A percentile compares a stretch with the other conserved stretches of the same genome.
Conservation (phyloP, 2,888 invertebrate genomes). For the Xylota segnis region DNA sequence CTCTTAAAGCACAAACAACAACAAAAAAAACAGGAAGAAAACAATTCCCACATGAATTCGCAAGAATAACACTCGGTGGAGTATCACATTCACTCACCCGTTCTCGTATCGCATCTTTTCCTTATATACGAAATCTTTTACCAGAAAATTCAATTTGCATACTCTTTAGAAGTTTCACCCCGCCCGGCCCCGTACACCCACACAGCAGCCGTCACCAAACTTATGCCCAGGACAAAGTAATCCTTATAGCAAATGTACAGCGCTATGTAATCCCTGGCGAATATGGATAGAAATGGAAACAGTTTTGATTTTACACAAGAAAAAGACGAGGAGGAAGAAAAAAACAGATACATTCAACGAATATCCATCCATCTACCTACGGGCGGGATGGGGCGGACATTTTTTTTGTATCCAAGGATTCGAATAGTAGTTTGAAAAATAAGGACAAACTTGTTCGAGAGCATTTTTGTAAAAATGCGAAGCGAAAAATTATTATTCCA, state of each 20-base stretch:
- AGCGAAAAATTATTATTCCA: conserved; percentile 46
- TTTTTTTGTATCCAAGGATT: conserved; percentile 12
- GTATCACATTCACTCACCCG: conserved; percentile 19
- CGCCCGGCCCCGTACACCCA: background rate
- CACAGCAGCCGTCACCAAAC: conserved; percentile 29
- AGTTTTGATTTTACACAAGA: conserved; percentile 47
- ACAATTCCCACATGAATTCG: conserved; percentile 41
- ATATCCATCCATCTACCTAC: conserved; percentile 11
- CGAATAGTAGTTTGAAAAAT: conserved; percentile 26
- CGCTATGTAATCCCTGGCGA: conserved; percentile 47
- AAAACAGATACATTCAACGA: background rate
- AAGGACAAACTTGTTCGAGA: conserved; percentile 44
- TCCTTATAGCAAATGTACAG: conserved; percentile 25
- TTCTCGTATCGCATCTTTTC: conserved; percentile 14
- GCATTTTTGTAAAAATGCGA: conserved; percentile 42
- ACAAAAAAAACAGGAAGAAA: background rate
- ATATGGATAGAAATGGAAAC: conserved; percentile 46
- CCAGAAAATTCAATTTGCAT: conserved; percentile 68
- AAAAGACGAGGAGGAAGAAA: background rate
- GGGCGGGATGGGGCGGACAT: background rate
- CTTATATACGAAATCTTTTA: conserved; percentile 51
- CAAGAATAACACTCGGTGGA: conserved; percentile 28
- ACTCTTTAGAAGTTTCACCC: conserved; percentile 42
- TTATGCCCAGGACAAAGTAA: conserved; percentile 49
- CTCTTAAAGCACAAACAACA: conserved; percentile 1